Base-by-base conservation (phyloP, 2,113 vertebrate genomes). In the Sisor rabdophorus region DNA sequence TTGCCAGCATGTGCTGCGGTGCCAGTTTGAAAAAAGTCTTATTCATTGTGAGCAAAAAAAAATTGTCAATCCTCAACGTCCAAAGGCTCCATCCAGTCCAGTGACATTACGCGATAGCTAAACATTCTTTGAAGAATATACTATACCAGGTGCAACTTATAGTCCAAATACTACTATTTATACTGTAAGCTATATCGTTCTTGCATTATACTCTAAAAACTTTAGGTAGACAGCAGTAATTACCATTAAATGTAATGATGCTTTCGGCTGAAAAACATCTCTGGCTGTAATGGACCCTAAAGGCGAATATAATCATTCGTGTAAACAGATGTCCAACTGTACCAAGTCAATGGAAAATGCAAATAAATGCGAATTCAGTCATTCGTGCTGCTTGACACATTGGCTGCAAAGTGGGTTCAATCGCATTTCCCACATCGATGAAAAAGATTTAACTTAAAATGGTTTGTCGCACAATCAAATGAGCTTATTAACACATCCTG, bases 1-100 rank as follows among this genome's bases (percentile, higher is more conserved):
- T 19, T 89, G 89, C 87, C 89, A 85, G 87, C 89, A 89, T 86
- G 83, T 73, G 77, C 82, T 82, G 80, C 71, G 80, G 79, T 69
- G 65, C 76, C 84, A 82, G 78, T 63, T 60, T 75, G 74, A 81
- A 59, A 81, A 84, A 84, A 56, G 70, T 60, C 70, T 79, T 75
- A 60, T 84, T 79, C 77, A 65, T 52, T 28, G 60, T 20, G 47
- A 48, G 26, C 53, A 73, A 75, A 76, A 79, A 55, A 61, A 59
- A 70, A 77, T 20, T 71, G 75, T 77, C 70, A 50, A 77, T 80
- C 73, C 48, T 69, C 63, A 64, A 55, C 58, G 75, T 76, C 40
- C 64, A 59, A 28, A 32, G 55, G 54, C 61, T 81, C 50, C 48
- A 28, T 71, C 54, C 11, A 56, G 68, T 58, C 64, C 48, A 70